Percentiles rank a stretch among this genome's conserved stretches.
These are phyloP conservation scores for Camponotus floridanus DNA, from an alignment of 1,140 invertebrate species.

Conservation along the genomic window DNA sequence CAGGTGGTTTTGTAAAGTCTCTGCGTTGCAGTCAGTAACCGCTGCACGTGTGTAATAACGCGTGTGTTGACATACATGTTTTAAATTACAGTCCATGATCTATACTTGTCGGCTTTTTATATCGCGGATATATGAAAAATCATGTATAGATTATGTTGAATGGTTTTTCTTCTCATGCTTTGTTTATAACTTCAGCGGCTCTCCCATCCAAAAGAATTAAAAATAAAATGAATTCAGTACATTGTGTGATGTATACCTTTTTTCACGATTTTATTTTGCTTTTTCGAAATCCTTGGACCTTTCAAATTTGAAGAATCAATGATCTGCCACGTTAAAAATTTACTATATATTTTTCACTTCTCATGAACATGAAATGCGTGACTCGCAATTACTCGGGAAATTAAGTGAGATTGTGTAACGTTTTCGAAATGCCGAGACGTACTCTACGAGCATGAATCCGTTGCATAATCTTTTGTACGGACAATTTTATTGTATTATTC, in stretches of 20 bases:
- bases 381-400: not conserved
- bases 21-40: not conserved
- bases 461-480: constrained; percentile 23
- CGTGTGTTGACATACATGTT: not conserved
- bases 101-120: no score
- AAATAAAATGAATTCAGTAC: not conserved
- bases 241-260: no score
- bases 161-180: not conserved
- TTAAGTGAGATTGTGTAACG: constrained; percentile 10
- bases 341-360: not conserved
- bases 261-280: no score
- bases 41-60: not conserved
- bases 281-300: no score
- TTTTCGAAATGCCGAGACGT: not conserved
- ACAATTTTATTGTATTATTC: constrained; percentile 39
- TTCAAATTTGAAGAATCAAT: not conserved
- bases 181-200: not conserved
- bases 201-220: not conserved
- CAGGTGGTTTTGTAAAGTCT: not conserved
- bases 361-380: not conserved
- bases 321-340: not conserved
- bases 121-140: no score
- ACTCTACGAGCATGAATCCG: not conserved
- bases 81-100: no score
- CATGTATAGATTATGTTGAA: no score